Evolutionary conservation across 2,888 invertebrate genomes (phyloP), one percentile per base, ranked within the genome.

Genomic region (Platycheirus albimanus): DNA sequence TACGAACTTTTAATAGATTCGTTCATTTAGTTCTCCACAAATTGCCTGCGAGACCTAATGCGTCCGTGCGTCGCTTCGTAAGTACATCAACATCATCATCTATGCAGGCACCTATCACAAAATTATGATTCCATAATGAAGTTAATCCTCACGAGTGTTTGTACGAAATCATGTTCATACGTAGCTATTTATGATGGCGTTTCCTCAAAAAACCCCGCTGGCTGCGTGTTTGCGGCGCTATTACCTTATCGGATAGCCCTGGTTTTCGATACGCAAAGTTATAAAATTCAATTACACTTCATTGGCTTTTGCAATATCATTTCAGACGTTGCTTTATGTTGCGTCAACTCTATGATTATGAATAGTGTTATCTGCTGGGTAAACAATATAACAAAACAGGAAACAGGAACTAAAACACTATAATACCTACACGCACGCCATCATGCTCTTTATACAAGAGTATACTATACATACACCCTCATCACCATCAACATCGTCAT

Each of bases 221-320:
- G 19, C 45, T 5, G 19, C 13, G n/a, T 5, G 11, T 10, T 58
- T 61, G 8, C n/a, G 4, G 17, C 20, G 30, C 17, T 11, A 56
- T 41, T 51, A 38, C 5, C 13, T 75, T 61, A 75, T 67, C 3
- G 11, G n/a, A 20, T 13, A 0, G 20, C 0, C 19, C 13, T 15
- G 19, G n/a, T n/a, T n/a, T 54, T 30, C 38, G 41, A 61, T 54
- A 51, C 51, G 45, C 58, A 80, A 51, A 52, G 61, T 49, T 76
- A 66, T 52, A 54, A 71, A 81, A 81, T 71, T 80, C 76, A 76
- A 71, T 81, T 67, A 71, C 61, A 70, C 33, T 13, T 64, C 58
- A 69, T 33, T 61, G 38, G 20, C 28, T 43, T 17, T 54, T 74
- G 61, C 51, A 72, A 36, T 45, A 52, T 28, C 19, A 15, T 38